A percentile compares a stretch with the other conserved stretches of the same genome.
Evolutionary conservation across 2,888 invertebrate genomes (phyloP).

Genomic region (Mythimna pallens): DNA sequence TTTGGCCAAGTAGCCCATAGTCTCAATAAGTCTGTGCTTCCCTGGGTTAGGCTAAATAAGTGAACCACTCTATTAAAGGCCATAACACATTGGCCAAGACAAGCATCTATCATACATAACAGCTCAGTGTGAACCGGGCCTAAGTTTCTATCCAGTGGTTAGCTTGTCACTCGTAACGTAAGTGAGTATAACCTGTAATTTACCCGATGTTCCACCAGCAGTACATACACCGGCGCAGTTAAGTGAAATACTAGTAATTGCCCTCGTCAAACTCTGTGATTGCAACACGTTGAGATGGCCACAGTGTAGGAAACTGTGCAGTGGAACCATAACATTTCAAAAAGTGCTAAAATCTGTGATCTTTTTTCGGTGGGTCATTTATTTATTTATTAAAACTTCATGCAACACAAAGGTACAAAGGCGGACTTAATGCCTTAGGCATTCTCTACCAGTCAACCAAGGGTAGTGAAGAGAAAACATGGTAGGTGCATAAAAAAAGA

Average conservation of each 20-base stretch:
- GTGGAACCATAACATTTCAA: background rate
- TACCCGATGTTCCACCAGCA: background rate
- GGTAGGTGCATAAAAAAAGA: too few species aligned
- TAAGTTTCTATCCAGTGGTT: background rate
- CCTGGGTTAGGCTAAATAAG: too few species aligned
- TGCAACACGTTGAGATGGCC: background rate
- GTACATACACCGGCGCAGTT: constrained; percentile 2
- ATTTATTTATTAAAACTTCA: too few species aligned
- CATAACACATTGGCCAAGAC: background rate
- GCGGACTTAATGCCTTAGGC: too few species aligned
- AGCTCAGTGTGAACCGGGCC: background rate
- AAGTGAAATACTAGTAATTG: constrained; percentile 32
- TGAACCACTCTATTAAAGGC: too few species aligned
- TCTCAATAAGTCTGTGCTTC: too few species aligned
- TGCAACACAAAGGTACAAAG: too few species aligned
- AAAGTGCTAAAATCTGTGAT: too few species aligned
- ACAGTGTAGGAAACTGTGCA: background rate
- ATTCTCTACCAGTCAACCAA: too few species aligned
- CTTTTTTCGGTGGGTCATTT: too few species aligned
- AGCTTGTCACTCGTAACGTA: constrained; percentile 4
- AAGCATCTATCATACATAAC: background rate
- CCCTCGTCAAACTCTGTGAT: constrained; percentile 7
- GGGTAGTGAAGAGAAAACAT: too few species aligned
- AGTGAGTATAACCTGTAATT: constrained; percentile 31
- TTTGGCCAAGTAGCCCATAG: too few species aligned